phyloP scores from a whole-genome alignment of 2,113 vertebrate species.

The Albula goreensis region DNA sequence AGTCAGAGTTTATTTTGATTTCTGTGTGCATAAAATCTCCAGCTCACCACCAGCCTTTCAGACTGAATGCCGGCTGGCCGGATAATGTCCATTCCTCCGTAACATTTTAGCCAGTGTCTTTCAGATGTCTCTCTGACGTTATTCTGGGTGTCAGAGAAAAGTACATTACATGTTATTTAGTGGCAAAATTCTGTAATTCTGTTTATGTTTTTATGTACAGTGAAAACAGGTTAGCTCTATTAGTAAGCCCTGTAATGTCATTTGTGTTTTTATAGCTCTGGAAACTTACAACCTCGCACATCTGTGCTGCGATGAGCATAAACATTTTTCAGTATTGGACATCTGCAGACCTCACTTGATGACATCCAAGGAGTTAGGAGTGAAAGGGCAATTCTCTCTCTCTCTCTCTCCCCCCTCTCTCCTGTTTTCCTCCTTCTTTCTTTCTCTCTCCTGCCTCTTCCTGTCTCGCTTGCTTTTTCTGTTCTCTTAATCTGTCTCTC shows the following conservation, averaged over 20 bases:
- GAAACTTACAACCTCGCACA: constrained; percentile 9
- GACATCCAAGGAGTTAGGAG: constrained; percentile 5
- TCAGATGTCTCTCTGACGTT: constrained; percentile 4
- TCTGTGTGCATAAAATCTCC: background rate
- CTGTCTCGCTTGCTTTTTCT: background rate
- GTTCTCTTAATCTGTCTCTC: background rate
- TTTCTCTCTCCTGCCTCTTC: background rate
- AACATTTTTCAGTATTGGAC: constrained; percentile 16
- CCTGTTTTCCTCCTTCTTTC: background rate
- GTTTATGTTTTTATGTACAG: background rate
- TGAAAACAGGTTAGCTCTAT: constrained; percentile 3
- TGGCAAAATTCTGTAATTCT: background rate
- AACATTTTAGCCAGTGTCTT: background rate
- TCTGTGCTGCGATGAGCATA: constrained; percentile 14
- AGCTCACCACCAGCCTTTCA: background rate
- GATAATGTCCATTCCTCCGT: background rate
- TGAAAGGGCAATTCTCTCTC: background rate
- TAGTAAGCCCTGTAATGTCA: constrained; percentile 16
- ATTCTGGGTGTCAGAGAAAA: constrained; percentile 2
- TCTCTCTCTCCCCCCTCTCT: constrained; percentile 5
- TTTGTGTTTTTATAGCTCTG: constrained; percentile 9
- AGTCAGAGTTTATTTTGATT: background rate
- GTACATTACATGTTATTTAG: too few relatives aligned
- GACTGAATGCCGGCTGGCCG: background rate
- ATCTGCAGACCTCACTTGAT: constrained; percentile 16